Conservation (phyloP, 2,888 invertebrate genomes). For the Scaptomyza parva region DNA sequence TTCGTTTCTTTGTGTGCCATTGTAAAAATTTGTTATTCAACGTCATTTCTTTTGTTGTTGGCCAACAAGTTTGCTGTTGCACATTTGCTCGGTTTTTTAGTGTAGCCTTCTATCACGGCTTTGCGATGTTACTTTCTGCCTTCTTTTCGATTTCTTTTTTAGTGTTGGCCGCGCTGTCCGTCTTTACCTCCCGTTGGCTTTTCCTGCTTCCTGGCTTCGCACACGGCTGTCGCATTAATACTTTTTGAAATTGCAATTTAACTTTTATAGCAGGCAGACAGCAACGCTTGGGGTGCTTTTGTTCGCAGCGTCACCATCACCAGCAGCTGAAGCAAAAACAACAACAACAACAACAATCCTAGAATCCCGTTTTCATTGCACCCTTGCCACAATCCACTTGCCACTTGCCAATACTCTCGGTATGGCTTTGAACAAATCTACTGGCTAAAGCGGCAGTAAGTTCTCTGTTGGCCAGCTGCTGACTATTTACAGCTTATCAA, state of each 20-base stretch:
- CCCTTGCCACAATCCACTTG: conserved; percentile 14
- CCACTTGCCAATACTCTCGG: conserved; percentile 10
- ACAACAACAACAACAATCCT: conserved; percentile 9
- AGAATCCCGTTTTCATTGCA: neutral
- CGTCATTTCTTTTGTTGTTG: too few species aligned
- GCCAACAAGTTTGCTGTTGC: too few species aligned
- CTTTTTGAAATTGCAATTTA: conserved; percentile 68
- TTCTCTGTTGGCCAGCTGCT: conserved; percentile 5
- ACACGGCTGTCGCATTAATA: conserved; percentile 66
- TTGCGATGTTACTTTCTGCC: too few species aligned
- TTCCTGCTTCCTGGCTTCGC: conserved; percentile 9
- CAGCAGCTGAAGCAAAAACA: neutral
- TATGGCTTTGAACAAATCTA: conserved; percentile 54
- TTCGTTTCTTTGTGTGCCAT: neutral
- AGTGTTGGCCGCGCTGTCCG: conserved; percentile 2
- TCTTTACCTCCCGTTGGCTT: neutral
- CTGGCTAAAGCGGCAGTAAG: conserved; percentile 48
- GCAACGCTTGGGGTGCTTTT: conserved; percentile 31
- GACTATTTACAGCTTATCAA: conserved; percentile 68
- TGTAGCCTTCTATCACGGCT: too few species aligned
- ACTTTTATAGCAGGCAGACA: conserved; percentile 64
- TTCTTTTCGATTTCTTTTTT: too few species aligned
- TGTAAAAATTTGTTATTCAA: conserved; percentile 9
- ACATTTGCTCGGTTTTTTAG: neutral
- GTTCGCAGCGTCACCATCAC: conserved; percentile 4